Evolutionary conservation across 2,888 invertebrate species (phyloP).

Genomic region (Mesochorus sp.): DNA sequence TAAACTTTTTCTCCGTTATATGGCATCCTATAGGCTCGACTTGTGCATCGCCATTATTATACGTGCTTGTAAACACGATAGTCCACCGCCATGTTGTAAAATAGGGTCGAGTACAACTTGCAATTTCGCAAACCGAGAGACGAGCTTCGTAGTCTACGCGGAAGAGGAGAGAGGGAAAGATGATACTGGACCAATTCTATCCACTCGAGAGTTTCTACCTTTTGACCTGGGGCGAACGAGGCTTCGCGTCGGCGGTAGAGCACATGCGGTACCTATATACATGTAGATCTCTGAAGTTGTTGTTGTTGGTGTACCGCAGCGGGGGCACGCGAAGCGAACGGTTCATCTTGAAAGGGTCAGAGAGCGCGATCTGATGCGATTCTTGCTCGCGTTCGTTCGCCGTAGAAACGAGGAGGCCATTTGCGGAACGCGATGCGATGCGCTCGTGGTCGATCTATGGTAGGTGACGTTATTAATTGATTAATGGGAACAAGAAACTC

Average conservation of each 20-base stretch:
- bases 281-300: not conserved
- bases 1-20: not conserved
- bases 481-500: constrained; percentile 71
- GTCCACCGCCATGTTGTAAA: constrained; percentile 15
- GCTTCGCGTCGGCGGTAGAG: constrained; percentile 31
- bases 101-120: constrained; percentile 44
- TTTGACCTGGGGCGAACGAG: constrained; percentile 51
- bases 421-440: constrained; percentile 31
- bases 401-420: constrained; percentile 39
- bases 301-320: constrained; percentile 7
- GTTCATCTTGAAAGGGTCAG: constrained; percentile 28
- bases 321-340: constrained; percentile 19
- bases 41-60: constrained; percentile 13
- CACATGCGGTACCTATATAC: not conserved
- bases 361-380: not conserved
- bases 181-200: constrained; percentile 39
- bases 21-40: not conserved
- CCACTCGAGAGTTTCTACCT: constrained; percentile 32
- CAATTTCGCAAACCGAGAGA: constrained; percentile 44
- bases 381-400: constrained; percentile 31
- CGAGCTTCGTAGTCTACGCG: constrained; percentile 3
- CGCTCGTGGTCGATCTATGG: constrained; percentile 40
- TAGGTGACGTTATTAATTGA: constrained; percentile 79
- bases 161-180: constrained; percentile 10
- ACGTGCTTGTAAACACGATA: not conserved